Evolutionary conservation across 37 sponge, comb jelly and placozoan genomes (phyloP).

Genomic region (Eunapius fragilis): DNA sequence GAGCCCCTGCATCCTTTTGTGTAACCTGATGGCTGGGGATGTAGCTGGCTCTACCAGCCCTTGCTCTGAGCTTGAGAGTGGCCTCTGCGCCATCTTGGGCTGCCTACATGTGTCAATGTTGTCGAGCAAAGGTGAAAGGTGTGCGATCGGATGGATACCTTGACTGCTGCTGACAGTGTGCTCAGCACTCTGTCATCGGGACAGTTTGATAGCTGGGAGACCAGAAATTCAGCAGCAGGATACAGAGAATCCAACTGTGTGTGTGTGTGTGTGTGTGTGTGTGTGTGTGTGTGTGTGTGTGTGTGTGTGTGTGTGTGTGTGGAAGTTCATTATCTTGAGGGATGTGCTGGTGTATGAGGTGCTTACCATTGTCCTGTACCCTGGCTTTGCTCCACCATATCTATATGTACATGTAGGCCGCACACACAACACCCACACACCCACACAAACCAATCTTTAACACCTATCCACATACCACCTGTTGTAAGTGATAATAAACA

Average conservation of each 20-base stretch:
- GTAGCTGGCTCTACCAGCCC: slow-evolving; percentile 86
- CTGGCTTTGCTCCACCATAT: slow-evolving; percentile 78
- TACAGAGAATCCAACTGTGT: slow-evolving; percentile 50
- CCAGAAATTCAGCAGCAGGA: slow-evolving; percentile 44
- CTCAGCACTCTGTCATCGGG: neutral
- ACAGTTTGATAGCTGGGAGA: neutral
- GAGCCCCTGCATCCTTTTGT: slow-evolving; percentile 83
- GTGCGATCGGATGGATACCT: neutral
- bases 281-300: neutral
- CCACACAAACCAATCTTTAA: neutral
- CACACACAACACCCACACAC: neutral
- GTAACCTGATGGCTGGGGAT: slow-evolving; percentile 64
- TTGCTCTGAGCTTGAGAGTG: slow-evolving; percentile 72
- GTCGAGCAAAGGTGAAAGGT: no score
- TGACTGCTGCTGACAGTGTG: neutral
- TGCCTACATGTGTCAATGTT: slow-evolving; percentile 36
- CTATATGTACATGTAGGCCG: slow-evolving; percentile 23
- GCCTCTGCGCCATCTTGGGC: slow-evolving; percentile 59
- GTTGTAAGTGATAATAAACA: no score
- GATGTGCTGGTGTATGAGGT: neutral
- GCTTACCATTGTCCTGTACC: slow-evolving; percentile 86
- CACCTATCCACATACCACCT: neutral
- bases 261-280: neutral
- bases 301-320: no score
- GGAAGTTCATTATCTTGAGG: neutral